Base-by-base conservation (phyloP, 2,797 vertebrate genomes). In the Sebastes trivittatus region DNA sequence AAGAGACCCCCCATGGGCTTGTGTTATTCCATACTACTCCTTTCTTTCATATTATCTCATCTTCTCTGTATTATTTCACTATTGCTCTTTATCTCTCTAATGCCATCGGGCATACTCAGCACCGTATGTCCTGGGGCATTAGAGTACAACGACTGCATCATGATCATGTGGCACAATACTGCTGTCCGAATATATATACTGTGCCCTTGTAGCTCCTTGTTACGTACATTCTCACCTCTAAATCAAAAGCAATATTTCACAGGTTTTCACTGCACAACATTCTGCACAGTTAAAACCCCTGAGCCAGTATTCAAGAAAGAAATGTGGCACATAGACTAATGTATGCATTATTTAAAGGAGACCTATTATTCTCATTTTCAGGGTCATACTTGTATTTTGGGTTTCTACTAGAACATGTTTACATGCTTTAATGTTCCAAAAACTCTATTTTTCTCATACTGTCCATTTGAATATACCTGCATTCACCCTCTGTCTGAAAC, bases 101-200 rank as follows among this genome's bases (percentile, higher is more conserved):
- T 62, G 60, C 25, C 65, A 29, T 58, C 3, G 36, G 66, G 65
- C 54, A 25, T 64, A 46, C 65, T 68, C 52, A 42, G 14, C 49
- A 54, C 58, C 46, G n/a, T n/a, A 54, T 59, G 71, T 69, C 49
- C 76, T 8, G 13, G 2, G 10, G 75, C 23, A 4, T 55, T 23
- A 54, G 7, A 42, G 23, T 42, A 27, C 55, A 38, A 38, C 73
- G 38, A 64, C 71, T 79, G 55, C 72, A 80, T 79, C 25, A 9
- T 56, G 36, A 77, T 59, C 55, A 72, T 25, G 32, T 63, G 46
- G 75, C 60, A 75, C 56, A 84, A 11, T 42, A n/a, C 29, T 56
- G 29, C 52, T 68, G 55, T 69, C 42, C 2, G 5, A 54, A 75
- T 36, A 70, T 63, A 18, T 7, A 16, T 46, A 58, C 42, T 20